phyloP scores from a whole-genome alignment of 2,113 vertebrate genomes.

The Embiotoca jacksoni region DNA sequence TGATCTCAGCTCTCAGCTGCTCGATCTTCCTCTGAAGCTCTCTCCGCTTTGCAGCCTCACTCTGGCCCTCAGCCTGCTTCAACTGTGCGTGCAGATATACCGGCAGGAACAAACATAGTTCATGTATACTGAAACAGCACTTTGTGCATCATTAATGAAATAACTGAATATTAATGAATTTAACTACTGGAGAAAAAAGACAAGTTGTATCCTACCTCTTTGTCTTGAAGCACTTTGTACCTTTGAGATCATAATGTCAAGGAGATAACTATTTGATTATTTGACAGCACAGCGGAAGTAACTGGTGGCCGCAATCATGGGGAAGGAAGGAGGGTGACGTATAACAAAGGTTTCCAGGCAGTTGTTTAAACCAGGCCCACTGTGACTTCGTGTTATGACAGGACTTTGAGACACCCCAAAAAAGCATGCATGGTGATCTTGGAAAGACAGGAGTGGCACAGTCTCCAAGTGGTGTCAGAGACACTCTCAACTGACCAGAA shows the following conservation, averaged over 20 bases:
- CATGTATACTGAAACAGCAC: not conserved
- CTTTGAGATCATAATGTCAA: constrained; percentile 72
- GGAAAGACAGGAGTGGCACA: too few relatives aligned
- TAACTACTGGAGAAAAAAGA: not conserved
- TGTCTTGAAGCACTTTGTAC: constrained; percentile 83
- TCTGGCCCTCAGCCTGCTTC: constrained; percentile 71
- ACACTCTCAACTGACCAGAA: not conserved
- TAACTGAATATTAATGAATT: constrained; percentile 3
- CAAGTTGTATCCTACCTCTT: constrained; percentile 74
- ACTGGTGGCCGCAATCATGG: not conserved
- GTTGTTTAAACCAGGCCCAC: too few relatives aligned
- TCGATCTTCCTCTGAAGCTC: constrained; percentile 82
- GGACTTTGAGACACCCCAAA: too few relatives aligned
- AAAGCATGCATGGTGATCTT: too few relatives aligned
- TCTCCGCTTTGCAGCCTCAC: constrained; percentile 74
- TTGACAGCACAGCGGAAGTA: not conserved
- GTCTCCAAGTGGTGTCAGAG: too few relatives aligned
- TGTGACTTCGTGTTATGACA: too few relatives aligned
- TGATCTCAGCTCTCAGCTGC: constrained; percentile 83
- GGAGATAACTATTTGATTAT: constrained; percentile 31
- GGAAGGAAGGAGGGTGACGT: not conserved
- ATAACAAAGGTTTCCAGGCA: too few relatives aligned
- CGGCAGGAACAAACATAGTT: not conserved
- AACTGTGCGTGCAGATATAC: constrained; percentile 61
- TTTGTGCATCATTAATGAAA: not conserved